Conservation (phyloP, 2,113 vertebrate genomes). For the Abramis brama region DNA sequence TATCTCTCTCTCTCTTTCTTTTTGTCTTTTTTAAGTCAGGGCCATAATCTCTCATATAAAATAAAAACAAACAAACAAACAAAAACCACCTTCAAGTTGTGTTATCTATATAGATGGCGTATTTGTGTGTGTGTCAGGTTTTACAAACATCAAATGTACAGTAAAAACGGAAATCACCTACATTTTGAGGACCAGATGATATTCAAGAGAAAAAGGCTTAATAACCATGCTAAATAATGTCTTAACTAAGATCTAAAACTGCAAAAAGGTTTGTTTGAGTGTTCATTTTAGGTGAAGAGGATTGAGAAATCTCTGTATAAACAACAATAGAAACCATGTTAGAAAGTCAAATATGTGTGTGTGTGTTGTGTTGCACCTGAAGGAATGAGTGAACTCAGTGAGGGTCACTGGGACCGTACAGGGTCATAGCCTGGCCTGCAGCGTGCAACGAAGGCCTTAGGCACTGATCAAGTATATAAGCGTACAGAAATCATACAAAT, state of each 20-base stretch:
- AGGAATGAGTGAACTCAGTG: slow-evolving; percentile 44
- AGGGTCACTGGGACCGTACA: slow-evolving; percentile 36
- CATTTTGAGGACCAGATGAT: neutral
- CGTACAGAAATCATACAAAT: slow-evolving; percentile 3
- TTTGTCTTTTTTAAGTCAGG: slow-evolving; percentile 37
- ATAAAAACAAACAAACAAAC: slow-evolving; percentile 8
- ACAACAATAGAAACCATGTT: slow-evolving; percentile 36
- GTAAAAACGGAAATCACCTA: neutral
- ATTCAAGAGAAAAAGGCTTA: neutral
- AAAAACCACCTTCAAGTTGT: slow-evolving; percentile 49
- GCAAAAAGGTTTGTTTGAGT: neutral
- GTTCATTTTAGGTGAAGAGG: slow-evolving; percentile 4
- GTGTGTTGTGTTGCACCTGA: slow-evolving; percentile 52
- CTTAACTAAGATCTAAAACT: neutral
- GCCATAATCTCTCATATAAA: slow-evolving; percentile 6
- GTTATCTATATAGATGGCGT: neutral
- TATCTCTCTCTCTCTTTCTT: slow-evolving; percentile 2
- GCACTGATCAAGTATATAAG: slow-evolving; percentile 9
- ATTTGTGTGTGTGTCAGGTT: neutral
- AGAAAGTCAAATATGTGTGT: slow-evolving; percentile 26
- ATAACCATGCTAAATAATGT: neutral
- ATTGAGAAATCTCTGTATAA: neutral
- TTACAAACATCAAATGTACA: neutral
- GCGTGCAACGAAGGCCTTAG: slow-evolving; percentile 29
- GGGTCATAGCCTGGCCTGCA: slow-evolving; percentile 42